Evolutionary conservation across 2,797 vertebrate species (phyloP).

Genomic region (Dipus sagitta): DNA sequence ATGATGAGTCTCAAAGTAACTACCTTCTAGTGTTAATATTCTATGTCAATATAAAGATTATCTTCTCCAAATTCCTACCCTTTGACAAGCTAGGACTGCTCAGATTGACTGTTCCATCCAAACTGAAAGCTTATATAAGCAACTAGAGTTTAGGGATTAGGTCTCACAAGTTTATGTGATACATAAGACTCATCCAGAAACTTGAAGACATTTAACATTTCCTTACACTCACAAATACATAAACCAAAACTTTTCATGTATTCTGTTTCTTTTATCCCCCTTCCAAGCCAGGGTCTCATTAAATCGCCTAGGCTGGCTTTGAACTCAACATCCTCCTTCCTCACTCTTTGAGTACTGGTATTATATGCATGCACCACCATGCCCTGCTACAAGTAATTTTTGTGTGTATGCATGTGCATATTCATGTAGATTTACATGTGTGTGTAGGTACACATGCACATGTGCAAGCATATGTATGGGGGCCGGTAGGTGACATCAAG

Average conservation of each 20-base stretch:
- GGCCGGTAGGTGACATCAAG: no score
- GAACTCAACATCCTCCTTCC: background rate
- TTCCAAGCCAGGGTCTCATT: background rate
- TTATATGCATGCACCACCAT: no score
- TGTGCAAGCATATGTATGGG: no score
- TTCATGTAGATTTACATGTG: no score
- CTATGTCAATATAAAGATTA: background rate
- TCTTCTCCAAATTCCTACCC: background rate
- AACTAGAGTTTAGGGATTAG: background rate
- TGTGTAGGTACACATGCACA: no score
- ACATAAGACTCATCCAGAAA: background rate
- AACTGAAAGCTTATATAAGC: background rate
- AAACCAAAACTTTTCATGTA: background rate
- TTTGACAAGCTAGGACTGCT: background rate
- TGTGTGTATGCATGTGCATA: no score
- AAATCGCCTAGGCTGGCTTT: background rate
- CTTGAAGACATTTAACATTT: conserved; percentile 18
- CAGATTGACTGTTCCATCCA: background rate
- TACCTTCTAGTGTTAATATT: background rate
- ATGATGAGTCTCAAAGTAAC: background rate
- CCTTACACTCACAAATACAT: background rate
- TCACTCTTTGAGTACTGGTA: background rate
- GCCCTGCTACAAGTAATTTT: no score
- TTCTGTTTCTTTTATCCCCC: background rate
- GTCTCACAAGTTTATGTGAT: background rate